Percentiles rank a stretch among this genome's conserved stretches.
Evolutionary conservation across 53 echinoderm and acorn worm genomes (phyloP).

Genomic region (Holothuria scabra): DNA sequence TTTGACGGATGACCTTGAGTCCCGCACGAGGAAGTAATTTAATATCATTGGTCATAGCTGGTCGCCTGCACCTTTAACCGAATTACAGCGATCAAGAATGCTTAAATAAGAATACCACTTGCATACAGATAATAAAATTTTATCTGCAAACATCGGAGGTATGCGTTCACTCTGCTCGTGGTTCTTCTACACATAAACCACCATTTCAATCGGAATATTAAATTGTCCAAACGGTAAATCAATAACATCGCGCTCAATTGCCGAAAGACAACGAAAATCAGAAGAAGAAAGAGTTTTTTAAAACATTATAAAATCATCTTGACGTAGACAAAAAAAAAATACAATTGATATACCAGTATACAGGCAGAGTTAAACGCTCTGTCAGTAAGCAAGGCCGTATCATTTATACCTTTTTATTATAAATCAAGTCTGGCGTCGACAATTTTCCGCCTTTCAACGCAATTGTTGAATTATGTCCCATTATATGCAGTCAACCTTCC

Average conservation of each 20-base stretch:
- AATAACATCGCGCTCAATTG: slow-evolving; percentile 15
- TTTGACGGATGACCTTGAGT: too few species aligned
- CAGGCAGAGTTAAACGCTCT: not conserved
- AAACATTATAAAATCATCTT: slow-evolving; percentile 10
- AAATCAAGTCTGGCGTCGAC: slow-evolving; percentile 27
- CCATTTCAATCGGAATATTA: not conserved
- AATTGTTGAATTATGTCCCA: slow-evolving; percentile 37
- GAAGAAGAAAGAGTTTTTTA: not conserved
- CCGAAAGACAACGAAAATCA: slow-evolving; percentile 9
- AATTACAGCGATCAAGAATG: too few species aligned
- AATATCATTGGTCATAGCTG: too few species aligned
- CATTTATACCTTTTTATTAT: slow-evolving; percentile 9
- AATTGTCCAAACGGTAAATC: slow-evolving; percentile 23
- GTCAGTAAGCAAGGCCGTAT: too few species aligned
- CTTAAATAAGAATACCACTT: too few species aligned
- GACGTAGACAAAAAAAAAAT: not conserved
- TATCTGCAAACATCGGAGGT: too few species aligned
- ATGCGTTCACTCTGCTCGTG: too few species aligned
- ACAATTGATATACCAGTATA: slow-evolving; percentile 22
- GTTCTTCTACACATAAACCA: too few species aligned
- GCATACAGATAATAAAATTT: too few species aligned
- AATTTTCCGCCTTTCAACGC: slow-evolving; percentile 11
- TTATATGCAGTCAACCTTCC: slow-evolving; percentile 40
- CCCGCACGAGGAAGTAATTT: too few species aligned
- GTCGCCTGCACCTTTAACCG: too few species aligned